Percentiles rank a stretch among this genome's conserved stretches.
Conservation (phyloP, 2,113 vertebrate genomes). For the Hypomesus transpacificus region DNA sequence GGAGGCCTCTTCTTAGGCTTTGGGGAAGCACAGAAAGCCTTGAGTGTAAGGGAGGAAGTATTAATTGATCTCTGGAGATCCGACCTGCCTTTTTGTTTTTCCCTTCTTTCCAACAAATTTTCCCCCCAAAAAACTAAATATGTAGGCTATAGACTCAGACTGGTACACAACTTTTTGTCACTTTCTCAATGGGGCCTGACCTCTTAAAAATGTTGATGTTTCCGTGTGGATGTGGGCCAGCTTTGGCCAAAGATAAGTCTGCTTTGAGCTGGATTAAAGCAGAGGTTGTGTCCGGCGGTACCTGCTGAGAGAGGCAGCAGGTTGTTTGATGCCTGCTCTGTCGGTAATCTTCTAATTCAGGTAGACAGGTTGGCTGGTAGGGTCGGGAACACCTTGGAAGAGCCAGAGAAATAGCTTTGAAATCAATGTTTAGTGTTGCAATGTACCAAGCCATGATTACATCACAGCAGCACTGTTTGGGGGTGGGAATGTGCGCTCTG, state of each 20-base stretch:
- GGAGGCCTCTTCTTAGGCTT: conserved; percentile 21
- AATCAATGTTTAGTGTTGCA: conserved; percentile 52
- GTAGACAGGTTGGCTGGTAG: conserved; percentile 13
- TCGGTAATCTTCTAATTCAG: conserved; percentile 24
- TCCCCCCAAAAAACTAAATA: no score
- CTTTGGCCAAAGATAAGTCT: conserved; percentile 13
- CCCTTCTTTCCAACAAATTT: not conserved
- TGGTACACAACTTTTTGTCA: no score
- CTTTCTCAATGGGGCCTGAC: conserved; percentile 26
- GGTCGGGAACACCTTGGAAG: no score
- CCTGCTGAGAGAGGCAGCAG: conserved; percentile 4
- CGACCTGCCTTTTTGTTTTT: conserved; percentile 37
- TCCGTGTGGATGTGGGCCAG: conserved; percentile 20
- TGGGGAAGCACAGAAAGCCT: conserved; percentile 41
- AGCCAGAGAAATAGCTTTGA: conserved; percentile 17
- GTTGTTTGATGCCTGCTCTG: conserved; percentile 13
- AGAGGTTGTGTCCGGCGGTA: conserved; percentile 18
- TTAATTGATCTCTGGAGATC: conserved; percentile 43
- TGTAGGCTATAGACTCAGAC: no score
- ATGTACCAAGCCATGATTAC: conserved; percentile 36
- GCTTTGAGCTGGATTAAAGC: conserved; percentile 27
- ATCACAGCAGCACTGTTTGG: conserved; percentile 51
- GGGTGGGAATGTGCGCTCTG: conserved; percentile 36
- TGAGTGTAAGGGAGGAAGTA: conserved; percentile 48
- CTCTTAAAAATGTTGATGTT: conserved; percentile 8